These are phyloP conservation scores for Panagrolaimus sp. DNA, from an alignment of 1,140 invertebrate genomes.

Conservation along the genomic window DNA sequence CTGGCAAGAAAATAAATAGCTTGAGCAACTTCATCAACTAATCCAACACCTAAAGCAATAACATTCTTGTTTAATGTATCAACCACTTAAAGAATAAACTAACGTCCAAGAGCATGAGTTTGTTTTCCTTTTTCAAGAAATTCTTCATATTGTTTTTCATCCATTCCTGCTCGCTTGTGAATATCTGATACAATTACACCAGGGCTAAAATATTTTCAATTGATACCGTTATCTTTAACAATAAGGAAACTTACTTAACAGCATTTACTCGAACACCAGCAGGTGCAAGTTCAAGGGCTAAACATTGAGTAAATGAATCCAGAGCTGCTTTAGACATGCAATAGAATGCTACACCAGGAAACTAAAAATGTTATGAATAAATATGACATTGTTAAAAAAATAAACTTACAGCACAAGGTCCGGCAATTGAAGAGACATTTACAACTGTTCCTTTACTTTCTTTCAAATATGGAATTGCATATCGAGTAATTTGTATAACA, in stretches of 20 bases:
- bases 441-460: constrained; percentile 78
- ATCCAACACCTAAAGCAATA: too few species aligned
- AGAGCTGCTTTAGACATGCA: constrained; percentile 59
- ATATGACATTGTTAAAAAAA: constrained; percentile 16
- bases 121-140: constrained; percentile 62
- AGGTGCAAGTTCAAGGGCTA: constrained; percentile 59
- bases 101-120: constrained; percentile 63
- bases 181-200: constrained; percentile 73
- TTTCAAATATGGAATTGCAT: constrained; percentile 76
- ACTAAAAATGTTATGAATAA: constrained; percentile 34
- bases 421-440: constrained; percentile 76
- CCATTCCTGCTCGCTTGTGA: constrained; percentile 71
- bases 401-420: constrained; percentile 66
- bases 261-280: constrained; percentile 59
- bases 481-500: constrained; percentile 64
- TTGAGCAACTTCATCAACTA: constrained; percentile 62
- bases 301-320: constrained; percentile 58
- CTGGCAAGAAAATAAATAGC: constrained; percentile 63
- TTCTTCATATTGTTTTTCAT: constrained; percentile 67
- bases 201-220: constrained; percentile 63
- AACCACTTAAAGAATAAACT: too few species aligned
- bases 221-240: neutral
- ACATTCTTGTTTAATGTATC: too few species aligned
- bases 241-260: constrained; percentile 50
- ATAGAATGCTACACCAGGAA: constrained; percentile 56